Evolutionary conservation across 2,888 invertebrate species (phyloP), one percentile per base, ranked within the genome.

Genomic region (Orthosia gothica): DNA sequence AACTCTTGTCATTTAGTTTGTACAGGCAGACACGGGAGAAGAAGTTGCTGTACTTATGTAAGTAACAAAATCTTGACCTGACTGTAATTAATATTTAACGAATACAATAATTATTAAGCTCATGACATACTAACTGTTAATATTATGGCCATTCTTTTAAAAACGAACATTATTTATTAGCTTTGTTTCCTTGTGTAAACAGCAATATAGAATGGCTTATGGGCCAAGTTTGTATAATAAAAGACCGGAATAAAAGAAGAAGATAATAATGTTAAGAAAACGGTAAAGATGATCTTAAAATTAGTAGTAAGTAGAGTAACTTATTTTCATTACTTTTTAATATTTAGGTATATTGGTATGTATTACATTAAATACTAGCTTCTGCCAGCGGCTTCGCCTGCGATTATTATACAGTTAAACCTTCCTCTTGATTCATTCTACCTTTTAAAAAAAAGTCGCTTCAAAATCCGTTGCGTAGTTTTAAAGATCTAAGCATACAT

Each of bases 61-160:
- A 66, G 75, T 74, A 55, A 23, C 20, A 2, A n/a, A 16, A 40
- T 55, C 15, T 73, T 63, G 63, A 73, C 20, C 45, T 32, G 20
- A 71, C 18, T 26, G 20, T 47, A n/a, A 52, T 71, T 47, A 52
- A 50, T 16, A 70, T 26, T 32, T 55, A 47, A 68, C 2, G 68
- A 68, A 58, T 66, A 58, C 13, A 20, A 32, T 11, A 63, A 18
- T 16, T 50, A 68, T 50, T 32, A 23, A 32, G 12, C 16, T 40
- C 40, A 40, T 32, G 32, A 40, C 5, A 40, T 23, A 9, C 49
- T 26, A 1, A 49, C 16, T n/a, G 52, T n/a, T 65, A 70, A 40
- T 9, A 65, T 23, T 7, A 32, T 47, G 20, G 2, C 5, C 16
- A 20, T 18, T 23, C 40, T 20, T 20, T 23, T 61, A 26, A 67